A percentile compares a stretch with the other conserved stretches of the same genome.
Evolutionary conservation across 1,140 invertebrate genomes (phyloP).

Genomic region (Drosophila parvula): DNA sequence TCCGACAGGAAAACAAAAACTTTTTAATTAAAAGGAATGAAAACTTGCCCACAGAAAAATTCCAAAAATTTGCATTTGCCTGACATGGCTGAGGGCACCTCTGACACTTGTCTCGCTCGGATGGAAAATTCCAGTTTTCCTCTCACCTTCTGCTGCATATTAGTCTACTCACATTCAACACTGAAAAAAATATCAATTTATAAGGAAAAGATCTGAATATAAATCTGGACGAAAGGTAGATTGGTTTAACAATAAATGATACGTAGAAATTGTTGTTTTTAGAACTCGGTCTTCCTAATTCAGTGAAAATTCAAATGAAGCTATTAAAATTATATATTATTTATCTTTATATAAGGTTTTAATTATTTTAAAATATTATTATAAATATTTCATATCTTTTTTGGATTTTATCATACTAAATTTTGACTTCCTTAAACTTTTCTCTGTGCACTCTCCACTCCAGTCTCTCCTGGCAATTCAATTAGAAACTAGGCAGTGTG

Average conservation of each 20-base stretch:
- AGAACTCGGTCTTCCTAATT: neutral
- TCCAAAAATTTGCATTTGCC: constrained; percentile 56
- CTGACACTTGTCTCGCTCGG: constrained; percentile 40
- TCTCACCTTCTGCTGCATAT: constrained; percentile 32
- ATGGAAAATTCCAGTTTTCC: constrained; percentile 8
- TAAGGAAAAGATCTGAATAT: neutral
- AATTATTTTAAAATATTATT: too few species aligned
- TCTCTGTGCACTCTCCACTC: neutral
- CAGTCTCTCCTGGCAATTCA: constrained; percentile 59
- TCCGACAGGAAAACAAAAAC: constrained; percentile 49
- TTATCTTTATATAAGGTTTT: too few species aligned
- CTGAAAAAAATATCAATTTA: neutral
- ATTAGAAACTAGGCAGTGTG: constrained; percentile 64
- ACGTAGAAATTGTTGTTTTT: neutral
- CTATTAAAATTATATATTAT: too few species aligned
- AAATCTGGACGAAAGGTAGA: neutral
- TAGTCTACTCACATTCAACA: constrained; percentile 45
- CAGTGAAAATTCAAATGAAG: neutral
- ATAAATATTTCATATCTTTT: too few species aligned
- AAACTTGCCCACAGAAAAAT: constrained; percentile 16
- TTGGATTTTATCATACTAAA: neutral
- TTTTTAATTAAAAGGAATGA: constrained; percentile 71
- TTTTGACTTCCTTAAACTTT: neutral
- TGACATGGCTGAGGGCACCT: constrained; percentile 47
- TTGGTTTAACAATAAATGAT: too few species aligned